Base-by-base conservation (phyloP, 1,140 invertebrate species). In the Sinonovacula constricta region DNA sequence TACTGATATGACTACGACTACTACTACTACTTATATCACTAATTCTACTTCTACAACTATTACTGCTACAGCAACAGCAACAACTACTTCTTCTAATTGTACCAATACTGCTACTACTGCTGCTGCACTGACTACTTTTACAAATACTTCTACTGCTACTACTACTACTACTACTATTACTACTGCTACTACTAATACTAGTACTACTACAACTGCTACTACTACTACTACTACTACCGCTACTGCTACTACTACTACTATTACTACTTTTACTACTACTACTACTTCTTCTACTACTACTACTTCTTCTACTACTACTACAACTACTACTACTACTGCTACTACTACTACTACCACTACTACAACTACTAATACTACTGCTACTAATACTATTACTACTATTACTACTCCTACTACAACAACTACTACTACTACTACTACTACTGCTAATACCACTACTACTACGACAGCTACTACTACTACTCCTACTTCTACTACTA, bases 81-180 rank as follows among this genome's bases (percentile, higher is more conserved):
- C 57, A 30, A 24, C 5, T 60, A 28, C 3, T 60, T 18, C 57
- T 26, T 7, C 57, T 26, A 60, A 24, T 60, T 30, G 15, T 26
- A 10, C 57, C 18, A 60, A 2, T 60, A 34, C 10, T 66, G 28
- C 62, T 7, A 66, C 62, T 66, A 66, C 33, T 66, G 22, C 62
- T 66, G 45, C 28, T 5, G 28, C 4, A 3, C 15, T 30, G 26
- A 28, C 57, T 28, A 26, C 57, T 60, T 30, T 30, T 60, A 60
- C 24, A 30, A 28, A 5, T 60, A 28, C 28, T 10, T 7, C 57
- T 3, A 60, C 5, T 60, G 31, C 57, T 60, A 60, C 57, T 60
- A 26, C 3, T 26, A 28, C 3, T 10, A 3, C 57, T 26, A 26
- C 57, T 26, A 60, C 57, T 60, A 60, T 30, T 60, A 26, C 5